Base-by-base conservation (phyloP, 2,888 invertebrate species). In the Carterocephalus palaemon region DNA sequence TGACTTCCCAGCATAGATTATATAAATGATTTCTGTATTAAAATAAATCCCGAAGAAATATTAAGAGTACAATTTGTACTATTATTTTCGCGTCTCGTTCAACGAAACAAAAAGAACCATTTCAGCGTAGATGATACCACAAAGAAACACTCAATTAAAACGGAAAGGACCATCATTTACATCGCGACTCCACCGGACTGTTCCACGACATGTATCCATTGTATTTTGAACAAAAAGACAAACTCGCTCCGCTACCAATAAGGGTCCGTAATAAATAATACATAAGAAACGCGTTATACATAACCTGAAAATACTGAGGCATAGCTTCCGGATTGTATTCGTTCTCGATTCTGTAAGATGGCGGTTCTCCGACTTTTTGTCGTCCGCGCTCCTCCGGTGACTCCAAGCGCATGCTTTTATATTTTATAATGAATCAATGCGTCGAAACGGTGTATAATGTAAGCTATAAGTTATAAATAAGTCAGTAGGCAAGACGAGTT, bases 11-110 rank as follows among this genome's bases (percentile, higher is more conserved):
- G n/a, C n/a, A n/a, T n/a, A n/a, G n/a, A n/a, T n/a, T n/a, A n/a
- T n/a, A n/a, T n/a, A n/a, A n/a, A n/a, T 50, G 90, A 90, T 48
- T 93, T 76, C 67, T 93, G 26, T 33, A 32, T 20, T 1, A 29
- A 6, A 28, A 19, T 0, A 36, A 41, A n/a, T n/a, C n/a, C n/a
- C n/a, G n/a, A n/a, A n/a, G n/a, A n/a, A n/a, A n/a, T n/a, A n/a
- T n/a, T n/a, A n/a, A n/a, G n/a, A n/a, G n/a, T n/a, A n/a, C n/a
- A n/a, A n/a, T n/a, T n/a, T n/a, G n/a, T n/a, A n/a, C n/a, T n/a
- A n/a, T n/a, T n/a, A n/a, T n/a, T n/a, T n/a, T n/a, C n/a, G n/a
- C n/a, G n/a, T n/a, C n/a, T n/a, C n/a, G 8, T 20, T 17, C 20
- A 9, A 8, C 10, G n/a, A 29, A 29, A 39, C 20, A 9, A 8